A percentile compares a stretch with the other conserved stretches of the same genome.
These are phyloP conservation scores for Megalurothrips usitatus DNA, from an alignment of 2,888 invertebrate species.

Conservation along the genomic window DNA sequence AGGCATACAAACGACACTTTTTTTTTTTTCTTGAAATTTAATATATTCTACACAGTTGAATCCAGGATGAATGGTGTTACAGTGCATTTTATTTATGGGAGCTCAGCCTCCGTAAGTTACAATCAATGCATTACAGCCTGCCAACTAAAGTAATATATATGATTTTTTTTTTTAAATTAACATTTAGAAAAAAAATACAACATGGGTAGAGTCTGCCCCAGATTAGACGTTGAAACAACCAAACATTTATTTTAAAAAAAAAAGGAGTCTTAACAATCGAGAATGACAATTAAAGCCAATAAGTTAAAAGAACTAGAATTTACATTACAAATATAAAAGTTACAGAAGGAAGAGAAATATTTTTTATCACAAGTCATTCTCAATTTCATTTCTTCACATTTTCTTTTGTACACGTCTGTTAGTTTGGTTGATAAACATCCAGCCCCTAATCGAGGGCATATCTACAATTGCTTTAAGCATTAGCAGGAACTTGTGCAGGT, in stretches of 20 bases:
- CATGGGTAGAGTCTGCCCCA: background rate
- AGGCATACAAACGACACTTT: too few relatives aligned
- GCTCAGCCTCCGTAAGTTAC: background rate
- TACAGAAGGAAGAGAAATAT: background rate
- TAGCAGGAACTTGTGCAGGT: background rate
- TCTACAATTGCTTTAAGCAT: background rate
- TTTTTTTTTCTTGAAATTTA: background rate
- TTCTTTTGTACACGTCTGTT: background rate
- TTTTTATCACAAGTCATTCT: conserved; percentile 6
- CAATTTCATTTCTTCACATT: background rate
- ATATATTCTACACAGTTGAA: background rate
- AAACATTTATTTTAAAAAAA: background rate
- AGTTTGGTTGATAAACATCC: background rate
- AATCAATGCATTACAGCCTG: background rate
- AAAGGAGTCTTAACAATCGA: background rate
- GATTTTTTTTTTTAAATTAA: background rate
- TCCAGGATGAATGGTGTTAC: background rate
- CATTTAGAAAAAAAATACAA: background rate
- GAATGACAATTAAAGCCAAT: background rate
- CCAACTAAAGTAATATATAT: background rate
- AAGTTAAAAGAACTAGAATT: background rate
- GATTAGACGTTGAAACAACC: background rate
- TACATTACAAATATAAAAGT: background rate
- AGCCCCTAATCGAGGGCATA: background rate
- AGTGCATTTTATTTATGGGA: background rate